Conservation (phyloP, 2,888 invertebrate species). For the Lapara coniferarum region DNA sequence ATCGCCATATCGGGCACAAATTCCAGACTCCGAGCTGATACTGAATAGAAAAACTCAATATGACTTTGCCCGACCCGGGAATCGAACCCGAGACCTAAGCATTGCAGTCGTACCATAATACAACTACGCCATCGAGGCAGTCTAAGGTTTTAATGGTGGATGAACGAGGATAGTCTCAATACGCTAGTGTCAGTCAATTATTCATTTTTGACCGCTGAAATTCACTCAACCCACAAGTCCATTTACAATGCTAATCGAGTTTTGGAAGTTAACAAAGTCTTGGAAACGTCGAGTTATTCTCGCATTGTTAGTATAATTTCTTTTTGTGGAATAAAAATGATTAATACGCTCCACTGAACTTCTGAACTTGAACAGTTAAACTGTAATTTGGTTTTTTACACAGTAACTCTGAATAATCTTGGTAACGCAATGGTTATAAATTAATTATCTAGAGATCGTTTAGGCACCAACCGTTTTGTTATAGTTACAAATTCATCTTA, state of each 20-base stretch:
- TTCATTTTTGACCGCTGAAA: neutral
- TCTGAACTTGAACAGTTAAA: conserved; percentile 16
- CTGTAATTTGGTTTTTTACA: conserved; percentile 18
- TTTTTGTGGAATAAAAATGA: conserved; percentile 11
- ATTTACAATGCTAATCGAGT: conserved; percentile 14
- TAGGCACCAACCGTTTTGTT: neutral
- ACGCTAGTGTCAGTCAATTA: neutral
- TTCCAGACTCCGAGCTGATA: too few relatives aligned
- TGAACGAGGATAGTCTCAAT: too few relatives aligned
- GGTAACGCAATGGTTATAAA: neutral
- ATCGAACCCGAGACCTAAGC: too few relatives aligned
- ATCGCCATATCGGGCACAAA: too few relatives aligned
- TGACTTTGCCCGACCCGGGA: too few relatives aligned
- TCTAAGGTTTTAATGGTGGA: too few relatives aligned
- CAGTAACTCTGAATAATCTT: conserved; percentile 12
- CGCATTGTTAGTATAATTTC: conserved; percentile 14
- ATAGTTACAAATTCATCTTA: neutral
- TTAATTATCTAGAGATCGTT: conserved; percentile 1
- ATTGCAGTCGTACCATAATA: too few relatives aligned
- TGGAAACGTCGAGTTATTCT: conserved; percentile 3
- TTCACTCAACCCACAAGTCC: neutral
- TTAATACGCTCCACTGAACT: conserved; percentile 7
- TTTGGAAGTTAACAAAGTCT: conserved; percentile 10
- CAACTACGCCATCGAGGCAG: too few relatives aligned
- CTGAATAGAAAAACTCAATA: too few relatives aligned